A percentile compares a stretch with the other conserved stretches of the same genome.
Conservation (phyloP, 2,113 vertebrate species). For the Ceuthmochares aereus region DNA sequence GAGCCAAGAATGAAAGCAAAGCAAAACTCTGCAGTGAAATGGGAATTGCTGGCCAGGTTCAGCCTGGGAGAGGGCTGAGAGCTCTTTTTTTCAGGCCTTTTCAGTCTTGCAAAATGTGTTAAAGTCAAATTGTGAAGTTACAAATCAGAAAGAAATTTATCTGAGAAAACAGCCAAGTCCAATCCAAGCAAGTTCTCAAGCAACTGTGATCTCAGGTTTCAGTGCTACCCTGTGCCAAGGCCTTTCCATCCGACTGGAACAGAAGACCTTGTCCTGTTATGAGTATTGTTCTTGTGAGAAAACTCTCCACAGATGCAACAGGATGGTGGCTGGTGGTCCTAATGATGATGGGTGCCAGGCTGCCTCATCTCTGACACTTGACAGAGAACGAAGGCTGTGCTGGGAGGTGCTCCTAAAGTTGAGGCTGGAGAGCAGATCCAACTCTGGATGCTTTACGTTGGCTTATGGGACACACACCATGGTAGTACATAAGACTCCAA, state of each 20-base stretch:
- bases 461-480: neutral
- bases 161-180: neutral
- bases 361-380: neutral
- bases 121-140: neutral
- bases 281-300: neutral
- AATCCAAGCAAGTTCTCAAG: conserved; percentile 7
- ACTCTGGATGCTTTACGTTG: neutral
- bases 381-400: neutral
- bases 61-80: neutral
- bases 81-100: neutral
- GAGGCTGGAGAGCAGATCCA: neutral
- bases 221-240: neutral
- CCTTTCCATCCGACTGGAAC: neutral
- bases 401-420: neutral
- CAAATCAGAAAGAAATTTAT: neutral
- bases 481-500: neutral
- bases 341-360: neutral
- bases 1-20: neutral
- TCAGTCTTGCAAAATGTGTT: neutral
- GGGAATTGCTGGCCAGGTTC: neutral
- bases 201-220: conserved; percentile 17
- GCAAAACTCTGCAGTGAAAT: neutral
- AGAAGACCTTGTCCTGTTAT: neutral
- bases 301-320: neutral
- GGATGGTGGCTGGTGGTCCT: rapidly evolving